These are phyloP conservation scores for Nasonia vitripennis DNA, from an alignment of 1,140 invertebrate species.

Conservation along the genomic window DNA sequence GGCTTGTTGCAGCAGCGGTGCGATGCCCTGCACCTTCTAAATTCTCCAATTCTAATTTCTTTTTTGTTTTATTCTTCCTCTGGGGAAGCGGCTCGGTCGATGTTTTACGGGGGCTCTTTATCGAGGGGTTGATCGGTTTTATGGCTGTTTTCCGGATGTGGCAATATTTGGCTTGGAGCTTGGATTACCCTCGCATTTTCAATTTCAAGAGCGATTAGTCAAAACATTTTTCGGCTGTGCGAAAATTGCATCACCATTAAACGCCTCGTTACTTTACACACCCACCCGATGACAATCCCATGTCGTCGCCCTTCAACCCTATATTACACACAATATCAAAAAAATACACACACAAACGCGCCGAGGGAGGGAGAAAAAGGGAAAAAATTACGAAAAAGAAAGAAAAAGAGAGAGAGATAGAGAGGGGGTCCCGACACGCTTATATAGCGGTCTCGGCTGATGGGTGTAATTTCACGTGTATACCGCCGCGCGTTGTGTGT, in stretches of 20 bases:
- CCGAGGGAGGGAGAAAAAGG: too few relatives aligned
- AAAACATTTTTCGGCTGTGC: too few relatives aligned
- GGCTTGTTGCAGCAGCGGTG: neutral
- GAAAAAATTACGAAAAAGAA: neutral
- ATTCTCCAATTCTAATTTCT: too few relatives aligned
- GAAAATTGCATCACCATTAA: neutral
- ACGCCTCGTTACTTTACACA: neutral
- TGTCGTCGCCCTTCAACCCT: neutral
- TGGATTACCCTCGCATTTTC: neutral
- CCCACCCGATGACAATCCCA: neutral
- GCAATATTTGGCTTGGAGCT: neutral
- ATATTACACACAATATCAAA: neutral
- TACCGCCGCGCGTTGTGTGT: neutral
- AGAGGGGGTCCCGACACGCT: neutral
- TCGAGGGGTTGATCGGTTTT: neutral
- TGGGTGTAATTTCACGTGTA: slow-evolving; percentile 38
- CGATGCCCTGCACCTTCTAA: too few relatives aligned
- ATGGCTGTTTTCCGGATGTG: neutral
- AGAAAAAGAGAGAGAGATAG: neutral
- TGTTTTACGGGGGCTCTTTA: neutral
- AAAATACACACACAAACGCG: neutral
- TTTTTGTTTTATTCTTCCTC: too few relatives aligned
- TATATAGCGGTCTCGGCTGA: neutral
- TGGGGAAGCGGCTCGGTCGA: neutral
- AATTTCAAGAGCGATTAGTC: too few relatives aligned